Conservation (phyloP, 2,888 invertebrate species). For the Teleiodes luculella region DNA sequence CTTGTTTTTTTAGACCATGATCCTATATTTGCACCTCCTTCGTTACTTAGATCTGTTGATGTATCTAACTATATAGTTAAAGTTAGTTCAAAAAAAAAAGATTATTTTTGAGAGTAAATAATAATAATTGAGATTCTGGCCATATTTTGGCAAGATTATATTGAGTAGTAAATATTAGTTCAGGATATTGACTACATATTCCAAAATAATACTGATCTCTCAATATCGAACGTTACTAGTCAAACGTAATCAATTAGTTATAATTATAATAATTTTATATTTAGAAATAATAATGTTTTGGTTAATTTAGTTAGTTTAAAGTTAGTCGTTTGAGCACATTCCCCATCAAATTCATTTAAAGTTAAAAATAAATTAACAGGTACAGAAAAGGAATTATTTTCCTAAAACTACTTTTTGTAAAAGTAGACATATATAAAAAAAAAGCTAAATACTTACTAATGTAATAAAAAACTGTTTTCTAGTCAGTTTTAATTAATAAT, state of each 20-base stretch:
- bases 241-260: constrained; percentile 47
- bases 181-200: not conserved
- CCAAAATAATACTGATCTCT: constrained; percentile 53
- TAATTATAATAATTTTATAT: constrained; percentile 14
- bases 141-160: too few relatives aligned
- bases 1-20: too few relatives aligned
- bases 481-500: too few relatives aligned
- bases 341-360: not conserved
- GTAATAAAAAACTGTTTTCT: too few relatives aligned
- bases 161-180: not conserved
- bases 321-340: constrained; percentile 13
- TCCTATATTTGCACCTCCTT: too few relatives aligned
- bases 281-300: constrained; percentile 10
- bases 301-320: constrained; percentile 12
- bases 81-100: too few relatives aligned
- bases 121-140: too few relatives aligned
- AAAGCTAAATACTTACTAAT: too few relatives aligned
- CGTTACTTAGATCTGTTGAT: too few relatives aligned
- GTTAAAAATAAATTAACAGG: not conserved
- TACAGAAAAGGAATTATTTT: not conserved
- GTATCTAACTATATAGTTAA: too few relatives aligned
- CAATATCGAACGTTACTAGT: constrained; percentile 67
- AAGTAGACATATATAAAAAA: too few relatives aligned
- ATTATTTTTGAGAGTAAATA: too few relatives aligned
- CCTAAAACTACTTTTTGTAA: not conserved